phyloP scores from a whole-genome alignment of 2,797 vertebrate genomes.

The Cynopterus sphinx region DNA sequence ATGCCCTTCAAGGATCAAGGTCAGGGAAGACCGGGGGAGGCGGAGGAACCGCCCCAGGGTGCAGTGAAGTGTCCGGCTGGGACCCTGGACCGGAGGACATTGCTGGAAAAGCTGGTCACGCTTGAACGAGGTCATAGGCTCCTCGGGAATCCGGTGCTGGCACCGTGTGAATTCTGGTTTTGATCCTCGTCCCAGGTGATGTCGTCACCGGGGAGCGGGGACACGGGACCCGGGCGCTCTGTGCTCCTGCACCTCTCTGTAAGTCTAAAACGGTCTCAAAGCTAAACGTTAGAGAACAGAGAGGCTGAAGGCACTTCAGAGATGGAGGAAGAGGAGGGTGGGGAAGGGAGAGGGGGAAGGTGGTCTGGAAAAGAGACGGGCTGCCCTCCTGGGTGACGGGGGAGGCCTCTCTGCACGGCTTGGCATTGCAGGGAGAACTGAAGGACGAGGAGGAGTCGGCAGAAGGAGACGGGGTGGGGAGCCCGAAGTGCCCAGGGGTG shows the following conservation, averaged over 20 bases:
- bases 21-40: not conserved
- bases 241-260: not conserved
- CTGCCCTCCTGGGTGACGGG: not conserved
- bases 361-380: not conserved
- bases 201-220: too few relatives aligned
- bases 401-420: not conserved
- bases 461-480: not conserved
- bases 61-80: not conserved
- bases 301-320: not conserved
- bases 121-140: not conserved
- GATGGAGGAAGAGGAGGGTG: not conserved
- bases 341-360: accelerated
- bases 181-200: too few relatives aligned
- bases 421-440: not conserved
- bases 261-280: not conserved
- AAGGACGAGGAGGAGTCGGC: not conserved
- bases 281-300: not conserved
- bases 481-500: too few relatives aligned
- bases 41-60: not conserved
- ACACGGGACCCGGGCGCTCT: not conserved
- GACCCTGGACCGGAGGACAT: not conserved
- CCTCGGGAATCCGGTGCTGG: not conserved
- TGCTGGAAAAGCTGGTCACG: not conserved
- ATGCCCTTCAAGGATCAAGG: not conserved
- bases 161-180: not conserved